phyloP scores from a whole-genome alignment of 2,113 vertebrate species.

The Campylorhamphus procurvoides region DNA sequence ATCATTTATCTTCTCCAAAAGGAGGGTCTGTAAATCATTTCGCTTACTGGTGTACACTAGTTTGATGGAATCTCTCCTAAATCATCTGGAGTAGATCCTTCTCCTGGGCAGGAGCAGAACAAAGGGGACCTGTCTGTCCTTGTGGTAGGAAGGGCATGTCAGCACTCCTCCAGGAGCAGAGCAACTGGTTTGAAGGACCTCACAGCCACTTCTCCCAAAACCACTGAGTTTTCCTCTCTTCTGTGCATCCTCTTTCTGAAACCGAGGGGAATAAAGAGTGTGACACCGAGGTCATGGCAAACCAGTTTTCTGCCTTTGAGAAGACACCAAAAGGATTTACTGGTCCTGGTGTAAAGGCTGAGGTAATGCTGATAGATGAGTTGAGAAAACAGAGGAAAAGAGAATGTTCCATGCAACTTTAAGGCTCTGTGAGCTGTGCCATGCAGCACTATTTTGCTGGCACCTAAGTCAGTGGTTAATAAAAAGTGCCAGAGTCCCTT shows the following conservation, averaged over 20 bases:
- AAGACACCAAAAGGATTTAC: neutral
- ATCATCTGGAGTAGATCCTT: constrained; percentile 47
- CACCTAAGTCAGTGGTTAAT: neutral
- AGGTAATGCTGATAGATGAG: neutral
- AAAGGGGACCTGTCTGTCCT: constrained; percentile 16
- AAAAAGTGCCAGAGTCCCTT: neutral
- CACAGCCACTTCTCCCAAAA: neutral
- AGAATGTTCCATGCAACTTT: neutral
- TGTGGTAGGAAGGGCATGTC: constrained; percentile 1
- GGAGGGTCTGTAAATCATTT: constrained; percentile 66
- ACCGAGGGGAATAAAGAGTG: neutral
- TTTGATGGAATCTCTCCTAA: constrained; percentile 45
- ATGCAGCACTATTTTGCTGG: neutral
- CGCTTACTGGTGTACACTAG: neutral
- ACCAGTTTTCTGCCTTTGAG: neutral
- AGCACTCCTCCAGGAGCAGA: neutral
- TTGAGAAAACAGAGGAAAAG: neutral
- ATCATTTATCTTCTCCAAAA: constrained; percentile 62
- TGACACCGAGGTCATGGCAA: neutral
- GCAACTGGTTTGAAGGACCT: neutral
- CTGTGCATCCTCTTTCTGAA: neutral
- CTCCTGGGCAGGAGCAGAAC: constrained; percentile 3
- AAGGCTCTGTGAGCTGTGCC: neutral
- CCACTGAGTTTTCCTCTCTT: neutral
- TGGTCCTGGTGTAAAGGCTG: neutral